Evolutionary conservation across 2,113 vertebrate species (phyloP), one percentile per base, ranked within the genome.

Genomic region (Eulemur macaco): DNA sequence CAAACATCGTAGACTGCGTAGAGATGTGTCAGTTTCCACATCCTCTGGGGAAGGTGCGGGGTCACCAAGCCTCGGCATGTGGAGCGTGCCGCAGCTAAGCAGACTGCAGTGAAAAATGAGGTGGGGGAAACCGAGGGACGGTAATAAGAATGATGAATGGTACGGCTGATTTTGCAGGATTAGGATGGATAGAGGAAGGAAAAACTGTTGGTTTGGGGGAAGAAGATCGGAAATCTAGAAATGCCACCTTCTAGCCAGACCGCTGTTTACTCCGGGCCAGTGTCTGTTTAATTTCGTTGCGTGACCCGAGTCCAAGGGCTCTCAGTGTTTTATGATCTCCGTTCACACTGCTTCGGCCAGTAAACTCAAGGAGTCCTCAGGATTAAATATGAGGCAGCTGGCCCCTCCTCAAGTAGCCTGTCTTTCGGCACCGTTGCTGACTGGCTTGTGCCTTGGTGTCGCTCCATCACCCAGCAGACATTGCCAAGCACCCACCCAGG

Each of bases 31-130:
- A 54, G 47, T 95, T 96, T 96, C 77, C 71, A 1, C 90, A 42
- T 86, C 95, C 96, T 98, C 84, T 91, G 87, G 87, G 97, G 94
- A 94, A 97, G 97, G 93, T 71, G 73, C 52, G 82, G 68, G 34
- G 23, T 89, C 21, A n/a, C 52, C 73, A 12, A 1, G 0, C 80
- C 81, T 98, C 92, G 97, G 86, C 89, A 96, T 85, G 87, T 58
- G 45, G 81, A 66, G 25, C 74, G 31, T 94, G 93, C 97, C 73
- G 21, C 87, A 27, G 81, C 71, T 42, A 81, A 78, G 95, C 93
- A 96, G 92, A 88, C 78, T 69, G 10, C 64, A 86, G 88, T 97
- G 95, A 98, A 97, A 97, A 98, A 96, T 11, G 14, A 98, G 82
- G 84, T 91, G 64, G 91, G 89, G 94, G 50, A 96, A 96, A 39